phyloP scores from a whole-genome alignment of 2,888 invertebrate genomes.

The Xestia rhomboidea region DNA sequence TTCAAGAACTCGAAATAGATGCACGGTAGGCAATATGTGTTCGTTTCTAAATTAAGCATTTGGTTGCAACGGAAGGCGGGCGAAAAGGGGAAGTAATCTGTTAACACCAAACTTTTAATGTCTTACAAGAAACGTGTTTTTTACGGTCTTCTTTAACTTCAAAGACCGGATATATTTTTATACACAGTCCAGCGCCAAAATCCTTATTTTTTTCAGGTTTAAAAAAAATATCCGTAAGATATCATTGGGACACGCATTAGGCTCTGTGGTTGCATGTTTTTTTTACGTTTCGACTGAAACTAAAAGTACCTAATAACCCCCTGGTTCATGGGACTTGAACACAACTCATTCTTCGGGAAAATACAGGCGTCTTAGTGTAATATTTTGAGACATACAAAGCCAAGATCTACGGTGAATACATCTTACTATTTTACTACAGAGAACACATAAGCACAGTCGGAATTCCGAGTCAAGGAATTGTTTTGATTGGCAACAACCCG shows the following conservation, averaged over 20 bases:
- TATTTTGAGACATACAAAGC: not conserved
- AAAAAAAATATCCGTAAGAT: not conserved
- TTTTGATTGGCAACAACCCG: slow-evolving; percentile 28
- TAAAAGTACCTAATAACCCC: too few species aligned
- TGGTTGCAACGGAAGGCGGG: slow-evolving; percentile 14
- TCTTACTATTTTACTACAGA: not conserved
- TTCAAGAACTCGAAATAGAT: not conserved
- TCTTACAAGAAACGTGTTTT: not conserved
- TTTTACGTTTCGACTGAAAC: slow-evolving; percentile 5
- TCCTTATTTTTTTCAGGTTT: not conserved
- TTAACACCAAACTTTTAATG: slow-evolving; percentile 25
- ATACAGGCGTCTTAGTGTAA: not conserved
- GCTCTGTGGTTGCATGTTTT: slow-evolving; percentile 14
- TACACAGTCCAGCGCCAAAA: not conserved
- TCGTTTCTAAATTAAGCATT: slow-evolving; percentile 5
- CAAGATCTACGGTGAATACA: not conserved
- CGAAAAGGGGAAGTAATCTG: slow-evolving; percentile 43
- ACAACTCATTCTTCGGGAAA: not conserved
- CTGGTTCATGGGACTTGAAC: too few species aligned
- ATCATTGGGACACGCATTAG: not conserved
- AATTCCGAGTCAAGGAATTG: slow-evolving; percentile 4
- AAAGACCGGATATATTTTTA: slow-evolving; percentile 19
- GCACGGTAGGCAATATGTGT: not conserved
- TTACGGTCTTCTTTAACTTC: slow-evolving; percentile 19
- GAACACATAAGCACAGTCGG: slow-evolving; percentile 3